These are phyloP conservation scores for Gymnocephalus cernua DNA, from an alignment of 2,113 vertebrate genomes.

Conservation along the genomic window DNA sequence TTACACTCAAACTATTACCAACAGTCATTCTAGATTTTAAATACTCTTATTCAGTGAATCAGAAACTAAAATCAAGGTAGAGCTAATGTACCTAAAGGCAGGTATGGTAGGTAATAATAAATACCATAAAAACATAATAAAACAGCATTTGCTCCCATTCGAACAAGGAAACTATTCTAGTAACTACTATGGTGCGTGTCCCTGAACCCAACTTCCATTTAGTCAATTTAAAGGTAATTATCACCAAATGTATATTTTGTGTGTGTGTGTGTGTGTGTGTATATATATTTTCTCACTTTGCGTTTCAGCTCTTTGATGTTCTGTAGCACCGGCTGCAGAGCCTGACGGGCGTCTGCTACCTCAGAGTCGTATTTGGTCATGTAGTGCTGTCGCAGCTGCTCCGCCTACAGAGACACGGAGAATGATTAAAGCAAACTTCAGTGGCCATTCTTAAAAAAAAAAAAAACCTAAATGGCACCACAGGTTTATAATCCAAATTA, in stretches of 20 bases:
- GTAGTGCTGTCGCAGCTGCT: conserved; percentile 95
- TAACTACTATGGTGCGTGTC: not conserved
- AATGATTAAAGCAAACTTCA: not conserved
- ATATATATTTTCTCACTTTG: conserved; percentile 89
- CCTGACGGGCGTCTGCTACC: conserved; percentile 93
- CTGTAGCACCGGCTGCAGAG: conserved; percentile 92
- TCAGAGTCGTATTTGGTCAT: conserved; percentile 98
- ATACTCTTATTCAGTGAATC: no score
- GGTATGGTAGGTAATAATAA: not conserved
- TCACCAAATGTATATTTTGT: no score
- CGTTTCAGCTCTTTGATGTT: conserved; percentile 92
- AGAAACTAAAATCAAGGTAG: no score
- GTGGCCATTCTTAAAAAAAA: not conserved
- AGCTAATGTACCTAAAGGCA: not conserved
- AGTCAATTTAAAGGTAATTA: no score
- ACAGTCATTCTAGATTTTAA: no score
- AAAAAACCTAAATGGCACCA: not conserved
- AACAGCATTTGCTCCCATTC: not conserved
- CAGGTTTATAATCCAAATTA: not conserved
- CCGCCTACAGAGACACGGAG: conserved; percentile 81
- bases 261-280: no score
- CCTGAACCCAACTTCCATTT: no score
- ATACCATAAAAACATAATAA: not conserved
- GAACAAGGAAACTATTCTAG: not conserved
- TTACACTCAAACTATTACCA: no score